phyloP scores from a whole-genome alignment of 2,888 invertebrate species.

The Mesopsocus fuscifrons region DNA sequence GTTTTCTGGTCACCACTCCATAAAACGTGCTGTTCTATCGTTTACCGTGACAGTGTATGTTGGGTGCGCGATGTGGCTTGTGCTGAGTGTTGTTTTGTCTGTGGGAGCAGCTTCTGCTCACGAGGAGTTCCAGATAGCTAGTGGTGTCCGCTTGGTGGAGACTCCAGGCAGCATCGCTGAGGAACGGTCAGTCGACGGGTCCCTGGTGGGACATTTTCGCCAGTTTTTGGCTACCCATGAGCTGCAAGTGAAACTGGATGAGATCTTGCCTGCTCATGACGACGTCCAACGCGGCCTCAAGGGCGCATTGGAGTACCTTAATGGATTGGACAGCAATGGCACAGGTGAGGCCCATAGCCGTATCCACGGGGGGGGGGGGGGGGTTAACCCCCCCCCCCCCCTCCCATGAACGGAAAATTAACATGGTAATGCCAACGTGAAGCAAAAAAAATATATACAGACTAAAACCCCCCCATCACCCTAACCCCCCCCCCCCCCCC shows the following conservation, averaged over 20 bases:
- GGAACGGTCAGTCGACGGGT: conserved; percentile 28
- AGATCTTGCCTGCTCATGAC: conserved; percentile 39
- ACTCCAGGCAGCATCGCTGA: conserved; percentile 28
- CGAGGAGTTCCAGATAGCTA: conserved; percentile 26
- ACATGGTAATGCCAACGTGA: too few species aligned
- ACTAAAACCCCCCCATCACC: too few species aligned
- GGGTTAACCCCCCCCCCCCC: too few species aligned
- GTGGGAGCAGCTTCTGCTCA: background rate
- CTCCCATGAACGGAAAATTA: too few species aligned
- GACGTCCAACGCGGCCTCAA: conserved; percentile 33
- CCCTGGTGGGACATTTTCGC: conserved; percentile 36
- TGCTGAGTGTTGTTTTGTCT: too few species aligned
- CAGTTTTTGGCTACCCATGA: conserved; percentile 53
- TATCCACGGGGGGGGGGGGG: too few species aligned
- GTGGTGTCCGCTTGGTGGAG: conserved; percentile 43
- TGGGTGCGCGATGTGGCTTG: background rate
- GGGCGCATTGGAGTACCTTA: conserved; percentile 30
- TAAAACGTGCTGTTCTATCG: too few species aligned
- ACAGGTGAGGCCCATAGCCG: too few species aligned
- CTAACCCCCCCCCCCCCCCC: too few species aligned
- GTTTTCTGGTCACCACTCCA: too few species aligned
- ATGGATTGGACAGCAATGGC: background rate
- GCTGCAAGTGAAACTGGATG: conserved; percentile 47
- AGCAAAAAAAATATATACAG: too few species aligned
- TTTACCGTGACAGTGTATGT: background rate